phyloP scores from a whole-genome alignment of 2,113 vertebrate genomes.

The Hystrix cristata region DNA sequence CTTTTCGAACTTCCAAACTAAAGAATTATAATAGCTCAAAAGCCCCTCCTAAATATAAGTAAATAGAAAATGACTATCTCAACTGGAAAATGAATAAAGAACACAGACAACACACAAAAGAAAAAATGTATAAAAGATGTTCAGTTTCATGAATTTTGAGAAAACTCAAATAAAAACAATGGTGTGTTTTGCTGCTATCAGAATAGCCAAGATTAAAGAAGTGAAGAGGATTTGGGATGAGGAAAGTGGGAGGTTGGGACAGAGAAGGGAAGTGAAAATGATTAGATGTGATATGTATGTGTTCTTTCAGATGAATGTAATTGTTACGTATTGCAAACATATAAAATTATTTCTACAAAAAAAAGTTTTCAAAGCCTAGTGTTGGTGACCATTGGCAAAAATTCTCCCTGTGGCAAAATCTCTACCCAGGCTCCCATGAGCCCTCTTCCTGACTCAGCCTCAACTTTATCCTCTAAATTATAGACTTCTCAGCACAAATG shows the following conservation, averaged over 20 bases:
- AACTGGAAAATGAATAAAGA: neutral
- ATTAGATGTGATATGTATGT: no score
- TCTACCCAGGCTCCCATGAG: neutral
- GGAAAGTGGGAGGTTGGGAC: no score
- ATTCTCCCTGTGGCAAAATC: neutral
- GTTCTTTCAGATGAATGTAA: no score
- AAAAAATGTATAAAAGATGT: neutral
- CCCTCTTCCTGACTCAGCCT: neutral
- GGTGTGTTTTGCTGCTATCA: neutral
- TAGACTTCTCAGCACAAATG: neutral
- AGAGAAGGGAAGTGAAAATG: no score
- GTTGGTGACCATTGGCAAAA: neutral
- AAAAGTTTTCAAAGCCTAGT: neutral
- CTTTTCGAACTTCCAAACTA: neutral
- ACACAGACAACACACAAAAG: neutral
- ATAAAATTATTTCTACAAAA: neutral
- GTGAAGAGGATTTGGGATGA: no score
- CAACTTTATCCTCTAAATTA: neutral
- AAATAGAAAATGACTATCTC: neutral
- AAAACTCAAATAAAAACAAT: neutral
- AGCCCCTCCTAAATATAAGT: neutral
- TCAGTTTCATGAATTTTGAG: neutral
- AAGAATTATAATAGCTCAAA: neutral
- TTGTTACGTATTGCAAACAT: no score
- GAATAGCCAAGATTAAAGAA: neutral